Evolutionary conservation across 2,888 invertebrate species (phyloP), one percentile per base, ranked within the genome.

Genomic region (Phrixothrix hirtus): DNA sequence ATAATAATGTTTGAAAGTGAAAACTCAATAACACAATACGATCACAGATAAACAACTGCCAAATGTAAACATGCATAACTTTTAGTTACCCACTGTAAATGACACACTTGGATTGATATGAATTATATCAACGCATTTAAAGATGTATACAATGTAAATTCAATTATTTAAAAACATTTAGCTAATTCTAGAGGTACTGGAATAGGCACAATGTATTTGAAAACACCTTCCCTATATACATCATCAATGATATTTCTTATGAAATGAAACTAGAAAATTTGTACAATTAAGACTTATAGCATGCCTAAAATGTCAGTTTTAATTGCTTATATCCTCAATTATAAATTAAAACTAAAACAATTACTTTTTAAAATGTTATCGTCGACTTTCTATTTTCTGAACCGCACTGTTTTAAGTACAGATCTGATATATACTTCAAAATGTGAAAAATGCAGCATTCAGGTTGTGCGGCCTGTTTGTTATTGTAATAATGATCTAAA

Each of bases 81-180:
- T 70, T 65, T 57, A 59, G 56, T 62, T 57, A 48, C 55, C 56
- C 52, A 52, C 52, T 56, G 56, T 48, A 75, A 75, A 75, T 74
- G 74, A 75, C 74, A 75, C 74, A 75, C 72, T 74, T 74, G 72
- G 71, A 69, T 75, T 75, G 75, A 75, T 75, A 75, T 75, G 75
- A 74, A 72, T 73, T 72, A 75, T 75, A 75, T 72, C 74, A 75
- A 75, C 72, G 73, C 72, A 69, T 73, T 71, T 67, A 56, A 63
- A 74, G 74, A 75, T 73, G 71, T 73, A 73, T 75, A 73, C 74
- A 73, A 73, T 72, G 71, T 74, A 74, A 74, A 74, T 74, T 75
- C 73, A 75, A 74, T 74, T 73, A 74, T 74, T 74, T 73, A 73
- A 75, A 75, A 75, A 75, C 75, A 75, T 75, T 75, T 72, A 75